Evolutionary conservation across 2,113 vertebrate species (phyloP).

Genomic region (Aplodontia rufa): DNA sequence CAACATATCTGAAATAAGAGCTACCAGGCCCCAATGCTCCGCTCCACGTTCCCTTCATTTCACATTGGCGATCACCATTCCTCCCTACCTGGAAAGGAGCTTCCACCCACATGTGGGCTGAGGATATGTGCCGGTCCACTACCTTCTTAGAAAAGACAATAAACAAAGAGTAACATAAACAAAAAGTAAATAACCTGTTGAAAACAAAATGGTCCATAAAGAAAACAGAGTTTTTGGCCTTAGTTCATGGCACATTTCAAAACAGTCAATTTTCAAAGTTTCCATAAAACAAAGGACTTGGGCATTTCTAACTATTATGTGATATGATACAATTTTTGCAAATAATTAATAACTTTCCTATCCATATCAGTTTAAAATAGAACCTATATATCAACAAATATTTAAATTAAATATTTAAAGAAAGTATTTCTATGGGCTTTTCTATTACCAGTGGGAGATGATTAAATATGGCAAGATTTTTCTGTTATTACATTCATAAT

Average conservation of each 20-base stretch:
- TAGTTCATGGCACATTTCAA: background rate
- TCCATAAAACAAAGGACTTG: background rate
- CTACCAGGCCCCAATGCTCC: background rate
- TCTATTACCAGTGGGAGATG: background rate
- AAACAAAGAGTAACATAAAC: background rate
- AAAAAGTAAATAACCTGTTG: background rate
- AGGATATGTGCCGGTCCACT: background rate
- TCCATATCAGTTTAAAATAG: background rate
- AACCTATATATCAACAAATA: background rate
- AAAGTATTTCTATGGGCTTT: too few species aligned
- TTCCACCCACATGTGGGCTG: background rate
- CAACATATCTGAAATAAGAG: background rate
- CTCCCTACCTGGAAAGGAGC: background rate
- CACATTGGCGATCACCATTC: too few species aligned
- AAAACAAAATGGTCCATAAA: background rate
- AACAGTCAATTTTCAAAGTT: background rate
- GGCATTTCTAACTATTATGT: background rate
- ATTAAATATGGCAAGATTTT: slow-evolving; percentile 21
- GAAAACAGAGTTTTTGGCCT: background rate
- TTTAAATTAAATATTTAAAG: too few species aligned
- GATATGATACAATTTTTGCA: background rate
- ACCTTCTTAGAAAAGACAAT: slow-evolving; percentile 1
- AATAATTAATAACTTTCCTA: background rate
- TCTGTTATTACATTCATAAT: background rate
- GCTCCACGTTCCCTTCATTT: background rate